Percentiles rank a stretch among this genome's conserved stretches.
phyloP scores from a whole-genome alignment of 2,888 invertebrate genomes.

The Stegana nigrithorax region DNA sequence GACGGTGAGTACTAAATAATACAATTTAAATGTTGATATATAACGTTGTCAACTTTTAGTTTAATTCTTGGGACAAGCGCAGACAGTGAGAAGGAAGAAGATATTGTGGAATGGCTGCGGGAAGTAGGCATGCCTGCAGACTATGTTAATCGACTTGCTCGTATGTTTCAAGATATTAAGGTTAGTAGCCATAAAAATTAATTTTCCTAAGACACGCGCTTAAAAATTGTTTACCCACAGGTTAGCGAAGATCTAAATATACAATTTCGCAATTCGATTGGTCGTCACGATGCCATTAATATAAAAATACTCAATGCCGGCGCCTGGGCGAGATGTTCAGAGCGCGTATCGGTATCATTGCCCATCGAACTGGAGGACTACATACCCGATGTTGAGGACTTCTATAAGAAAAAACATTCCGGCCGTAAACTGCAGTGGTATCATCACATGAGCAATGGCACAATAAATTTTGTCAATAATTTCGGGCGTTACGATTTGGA shows the following conservation, averaged over 20 bases:
- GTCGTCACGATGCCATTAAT: slow-evolving; percentile 89
- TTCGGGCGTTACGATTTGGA: slow-evolving; percentile 96
- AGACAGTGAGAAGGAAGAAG: slow-evolving; percentile 99
- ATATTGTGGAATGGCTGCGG: slow-evolving; percentile 97
- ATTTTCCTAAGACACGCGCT: too few relatives aligned
- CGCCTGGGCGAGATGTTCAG: slow-evolving; percentile 95
- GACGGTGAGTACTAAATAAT: slow-evolving; percentile 69
- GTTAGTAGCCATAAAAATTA: too few relatives aligned
- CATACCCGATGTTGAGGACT: slow-evolving; percentile 98
- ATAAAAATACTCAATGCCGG: slow-evolving; percentile 99
- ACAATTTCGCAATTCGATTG: slow-evolving; percentile 87
- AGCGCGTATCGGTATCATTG: slow-evolving; percentile 93
- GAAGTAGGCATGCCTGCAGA: slow-evolving; percentile 99
- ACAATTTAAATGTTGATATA: not conserved
- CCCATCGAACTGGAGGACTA: slow-evolving; percentile 98
- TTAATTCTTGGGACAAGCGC: slow-evolving; percentile 98
- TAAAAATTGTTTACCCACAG: slow-evolving; percentile 35
- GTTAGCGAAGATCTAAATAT: slow-evolving; percentile 94
- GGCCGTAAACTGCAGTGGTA: slow-evolving; percentile 99
- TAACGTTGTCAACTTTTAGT: slow-evolving; percentile 60
- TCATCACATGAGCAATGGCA: slow-evolving; percentile 99
- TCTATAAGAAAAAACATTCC: slow-evolving; percentile 97
- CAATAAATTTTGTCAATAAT: slow-evolving; percentile 93
- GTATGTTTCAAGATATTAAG: slow-evolving; percentile 99
- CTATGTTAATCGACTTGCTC: slow-evolving; percentile 96